A percentile compares a stretch with the other conserved stretches of the same genome.
These are phyloP conservation scores for Cylindroiulus punctatus DNA, from an alignment of 2,888 invertebrate genomes.

Conservation along the genomic window DNA sequence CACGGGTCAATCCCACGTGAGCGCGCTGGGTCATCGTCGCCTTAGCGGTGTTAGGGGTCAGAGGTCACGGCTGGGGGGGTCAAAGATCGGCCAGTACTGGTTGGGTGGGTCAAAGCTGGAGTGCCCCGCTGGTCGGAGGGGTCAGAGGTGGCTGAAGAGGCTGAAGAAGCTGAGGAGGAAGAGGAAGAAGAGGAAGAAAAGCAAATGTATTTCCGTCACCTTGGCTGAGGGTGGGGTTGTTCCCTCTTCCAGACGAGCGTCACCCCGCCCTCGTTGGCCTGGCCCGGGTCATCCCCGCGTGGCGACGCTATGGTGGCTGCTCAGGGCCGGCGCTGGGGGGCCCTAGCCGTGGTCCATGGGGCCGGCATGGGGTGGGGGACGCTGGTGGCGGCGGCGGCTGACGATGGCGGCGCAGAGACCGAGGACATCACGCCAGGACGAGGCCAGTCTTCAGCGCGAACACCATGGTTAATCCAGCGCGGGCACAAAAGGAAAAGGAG, in stretches of 20 bases:
- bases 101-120: too few relatives aligned
- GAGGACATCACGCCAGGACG: not conserved
- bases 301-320: slow-evolving; percentile 26
- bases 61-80: too few relatives aligned
- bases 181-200: not conserved
- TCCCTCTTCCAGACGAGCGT: slow-evolving; percentile 49
- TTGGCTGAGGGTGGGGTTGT: slow-evolving; percentile 44
- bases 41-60: not conserved
- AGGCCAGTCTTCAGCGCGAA: not conserved
- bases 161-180: not conserved
- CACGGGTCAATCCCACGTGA: too few relatives aligned
- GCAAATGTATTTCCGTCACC: not conserved
- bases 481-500: not conserved
- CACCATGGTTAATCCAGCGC: slow-evolving; percentile 32
- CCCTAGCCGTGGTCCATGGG: slow-evolving; percentile 47
- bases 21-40: too few relatives aligned
- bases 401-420: slow-evolving; percentile 1
- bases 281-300: slow-evolving; percentile 47
- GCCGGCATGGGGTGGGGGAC: not conserved
- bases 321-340: slow-evolving; percentile 11
- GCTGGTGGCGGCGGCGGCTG: not conserved
- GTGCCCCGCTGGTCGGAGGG: too few relatives aligned
- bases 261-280: slow-evolving; percentile 11
- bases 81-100: too few relatives aligned
- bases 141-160: not conserved